A percentile compares a stretch with the other conserved stretches of the same genome.
Evolutionary conservation across 2,113 vertebrate genomes (phyloP).

Genomic region (Tragelaphus strepsiceros): DNA sequence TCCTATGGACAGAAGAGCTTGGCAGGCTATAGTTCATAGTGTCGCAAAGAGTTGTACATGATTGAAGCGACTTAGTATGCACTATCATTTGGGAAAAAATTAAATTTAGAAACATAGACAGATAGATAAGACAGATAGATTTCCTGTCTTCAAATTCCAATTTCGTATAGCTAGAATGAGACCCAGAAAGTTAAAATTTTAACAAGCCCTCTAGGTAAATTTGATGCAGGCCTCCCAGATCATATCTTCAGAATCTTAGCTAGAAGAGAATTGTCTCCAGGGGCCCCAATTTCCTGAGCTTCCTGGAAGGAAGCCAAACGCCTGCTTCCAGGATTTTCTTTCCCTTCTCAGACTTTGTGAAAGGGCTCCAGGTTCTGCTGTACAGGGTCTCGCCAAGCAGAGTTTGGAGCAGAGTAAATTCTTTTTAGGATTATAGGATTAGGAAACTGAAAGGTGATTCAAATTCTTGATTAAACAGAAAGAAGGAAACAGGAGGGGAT

Average conservation of each 20-base stretch:
- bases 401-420: conserved; percentile 86
- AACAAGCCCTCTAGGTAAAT: background rate
- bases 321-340: conserved; percentile 46
- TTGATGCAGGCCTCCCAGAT: background rate
- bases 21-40: background rate
- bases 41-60: background rate
- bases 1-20: background rate
- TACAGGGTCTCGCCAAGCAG: conserved; percentile 74
- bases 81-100: background rate
- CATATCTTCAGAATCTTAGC: conserved; percentile 3
- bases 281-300: background rate
- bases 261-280: background rate
- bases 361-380: conserved; percentile 75
- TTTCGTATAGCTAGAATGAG: background rate
- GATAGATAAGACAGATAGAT: background rate
- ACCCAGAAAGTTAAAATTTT: background rate
- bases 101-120: background rate
- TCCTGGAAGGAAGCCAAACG: background rate
- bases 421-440: conserved; percentile 91
- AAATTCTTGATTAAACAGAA: conserved; percentile 86
- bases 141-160: background rate
- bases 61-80: background rate
- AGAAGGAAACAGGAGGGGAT: conserved; percentile 78
- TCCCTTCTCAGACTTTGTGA: conserved; percentile 52
- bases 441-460: conserved; percentile 88